phyloP scores from a whole-genome alignment of 2,113 vertebrate genomes.

The Zingel zingel region DNA sequence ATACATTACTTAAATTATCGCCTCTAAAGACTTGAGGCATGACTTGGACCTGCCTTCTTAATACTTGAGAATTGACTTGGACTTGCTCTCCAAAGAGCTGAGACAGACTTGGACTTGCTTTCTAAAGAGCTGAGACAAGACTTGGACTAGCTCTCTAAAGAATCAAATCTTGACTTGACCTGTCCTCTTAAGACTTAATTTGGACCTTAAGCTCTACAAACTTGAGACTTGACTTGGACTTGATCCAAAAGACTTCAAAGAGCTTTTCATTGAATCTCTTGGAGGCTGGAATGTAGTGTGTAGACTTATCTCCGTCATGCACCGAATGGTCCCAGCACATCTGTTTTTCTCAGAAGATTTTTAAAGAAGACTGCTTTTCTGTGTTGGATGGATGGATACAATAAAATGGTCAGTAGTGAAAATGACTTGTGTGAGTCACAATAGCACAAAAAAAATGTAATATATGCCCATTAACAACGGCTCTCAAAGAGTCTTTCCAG shows the following conservation, averaged over 20 bases:
- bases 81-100: not conserved
- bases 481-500: not conserved
- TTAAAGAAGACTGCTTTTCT: not conserved
- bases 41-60: not conserved
- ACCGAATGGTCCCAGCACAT: not conserved
- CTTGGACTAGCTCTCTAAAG: not conserved
- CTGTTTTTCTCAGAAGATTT: not conserved
- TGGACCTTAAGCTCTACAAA: no score
- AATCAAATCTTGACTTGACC: not conserved
- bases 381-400: not conserved
- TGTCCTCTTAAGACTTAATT: no score
- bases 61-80: not conserved
- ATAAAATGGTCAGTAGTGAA: conserved; percentile 8
- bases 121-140: not conserved
- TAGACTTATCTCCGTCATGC: not conserved
- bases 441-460: not conserved
- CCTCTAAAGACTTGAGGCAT: not conserved
- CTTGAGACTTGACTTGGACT: not conserved
- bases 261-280: not conserved
- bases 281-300: not conserved
- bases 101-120: not conserved
- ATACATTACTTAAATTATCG: not conserved
- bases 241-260: not conserved
- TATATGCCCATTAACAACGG: not conserved
- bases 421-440: not conserved